A percentile compares a stretch with the other conserved stretches of the same genome.
These are phyloP conservation scores for Lissonota sp. DNA, from an alignment of 2,888 invertebrate species.

Conservation along the genomic window DNA sequence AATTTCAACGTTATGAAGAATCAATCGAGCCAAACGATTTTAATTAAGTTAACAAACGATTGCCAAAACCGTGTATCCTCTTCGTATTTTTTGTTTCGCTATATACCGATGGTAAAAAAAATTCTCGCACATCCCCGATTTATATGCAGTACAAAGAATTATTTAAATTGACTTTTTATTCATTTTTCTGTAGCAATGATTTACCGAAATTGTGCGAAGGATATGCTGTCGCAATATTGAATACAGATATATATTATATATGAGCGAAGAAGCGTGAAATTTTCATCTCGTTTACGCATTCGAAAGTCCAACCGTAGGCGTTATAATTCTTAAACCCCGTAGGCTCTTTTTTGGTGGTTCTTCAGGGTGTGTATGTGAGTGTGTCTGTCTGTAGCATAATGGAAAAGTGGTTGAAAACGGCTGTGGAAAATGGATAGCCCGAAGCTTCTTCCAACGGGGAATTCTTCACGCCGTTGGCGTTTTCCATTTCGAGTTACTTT, in stretches of 20 bases:
- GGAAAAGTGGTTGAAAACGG: constrained; percentile 10
- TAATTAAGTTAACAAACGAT: no score
- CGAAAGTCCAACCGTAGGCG: constrained; percentile 5
- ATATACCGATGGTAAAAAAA: no score
- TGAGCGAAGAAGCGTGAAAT: neutral
- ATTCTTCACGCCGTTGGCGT: constrained; percentile 33
- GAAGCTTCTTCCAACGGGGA: constrained; percentile 24
- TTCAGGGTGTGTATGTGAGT: neutral
- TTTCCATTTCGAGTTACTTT: constrained; percentile 60
- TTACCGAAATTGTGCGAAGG: no score
- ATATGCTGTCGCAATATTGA: no score
- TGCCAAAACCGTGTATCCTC: no score
- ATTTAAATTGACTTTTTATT: no score
- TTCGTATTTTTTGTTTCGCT: no score
- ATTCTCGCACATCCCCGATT: no score
- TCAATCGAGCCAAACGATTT: no score
- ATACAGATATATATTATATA: neutral
- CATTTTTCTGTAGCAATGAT: no score
- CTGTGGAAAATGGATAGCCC: neutral
- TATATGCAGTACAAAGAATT: no score
- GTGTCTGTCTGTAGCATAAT: neutral
- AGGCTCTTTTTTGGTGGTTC: neutral
- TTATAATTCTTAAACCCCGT: constrained; percentile 31
- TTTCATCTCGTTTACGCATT: constrained; percentile 16
- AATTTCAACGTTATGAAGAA: no score